Evolutionary conservation across 2,113 vertebrate genomes (phyloP), one percentile per base, ranked within the genome.

Genomic region (Podarcis raffonei): DNA sequence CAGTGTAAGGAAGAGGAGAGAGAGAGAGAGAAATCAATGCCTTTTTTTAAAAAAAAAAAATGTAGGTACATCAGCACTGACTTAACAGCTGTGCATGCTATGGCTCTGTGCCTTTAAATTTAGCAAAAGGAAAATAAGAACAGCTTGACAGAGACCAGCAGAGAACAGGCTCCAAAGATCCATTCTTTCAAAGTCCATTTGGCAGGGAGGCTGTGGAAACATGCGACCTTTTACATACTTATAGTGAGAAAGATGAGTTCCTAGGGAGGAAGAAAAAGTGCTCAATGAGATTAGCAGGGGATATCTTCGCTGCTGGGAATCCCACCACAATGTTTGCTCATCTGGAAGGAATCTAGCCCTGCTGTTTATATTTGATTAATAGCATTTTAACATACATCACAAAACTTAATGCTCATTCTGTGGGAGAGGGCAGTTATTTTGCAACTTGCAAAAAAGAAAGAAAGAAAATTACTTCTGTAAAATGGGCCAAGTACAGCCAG

Each of bases 331-430:
- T 89, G 62, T 91, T 94, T 94, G 25, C 76, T 95, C 91, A 94
- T 93, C 89, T 92, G 93, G 90, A 95, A 95, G 94, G 94, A 94
- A 94, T 93, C 78, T 94, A 90, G 69, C 30, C 86, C 90, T 78
- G 4, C 81, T 25, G 11, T 83, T 88, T 92, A 37, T 92, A 3
- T 92, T 83, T 92, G 2, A 90, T 68, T 89, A 86, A 90, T 77
- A 84, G 2, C 22, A 69, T 89, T 81, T 86, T n/a, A 83, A 92
- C 82, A 79, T 92, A 77, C 69, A 62, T 93, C 87, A 89, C 37
- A 87, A n/a, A 91, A 93, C 91, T 84, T 85, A 86, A 76, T 93
- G 42, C 84, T 91, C 94, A 16, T 89, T 18, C 42, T 89, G 84
- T 77, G 88, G 69, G 15, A 93, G 68, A 92, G 78, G 65, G 35